Conservation (phyloP, 2,888 invertebrate genomes). For the Tenodera sinensis region DNA sequence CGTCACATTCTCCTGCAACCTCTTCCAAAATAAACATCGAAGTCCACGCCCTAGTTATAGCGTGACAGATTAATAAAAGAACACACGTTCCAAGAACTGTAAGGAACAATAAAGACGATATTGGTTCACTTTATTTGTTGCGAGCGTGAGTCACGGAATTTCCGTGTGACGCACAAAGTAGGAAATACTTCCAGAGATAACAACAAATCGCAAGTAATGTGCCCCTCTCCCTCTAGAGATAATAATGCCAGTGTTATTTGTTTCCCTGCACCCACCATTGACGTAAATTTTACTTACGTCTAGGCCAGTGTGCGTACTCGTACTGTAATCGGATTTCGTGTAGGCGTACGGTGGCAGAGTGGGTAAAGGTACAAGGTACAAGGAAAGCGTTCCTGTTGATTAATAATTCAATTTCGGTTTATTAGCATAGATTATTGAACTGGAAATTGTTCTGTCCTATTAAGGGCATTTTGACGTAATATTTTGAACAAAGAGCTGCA, state of each 20-base stretch:
- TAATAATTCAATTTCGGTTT: neutral
- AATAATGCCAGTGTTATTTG: neutral
- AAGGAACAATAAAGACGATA: neutral
- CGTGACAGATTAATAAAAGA: neutral
- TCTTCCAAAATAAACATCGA: neutral
- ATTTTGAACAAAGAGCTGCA: too few relatives aligned
- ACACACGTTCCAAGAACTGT: neutral
- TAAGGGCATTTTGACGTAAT: too few relatives aligned
- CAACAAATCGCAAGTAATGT: neutral
- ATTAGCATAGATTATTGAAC: neutral
- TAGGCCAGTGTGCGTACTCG: neutral
- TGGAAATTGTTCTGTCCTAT: neutral
- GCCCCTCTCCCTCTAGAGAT: neutral
- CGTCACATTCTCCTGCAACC: neutral
- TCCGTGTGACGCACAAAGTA: neutral
- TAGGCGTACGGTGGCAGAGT: neutral
- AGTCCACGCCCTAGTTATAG: neutral
- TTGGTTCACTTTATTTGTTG: neutral
- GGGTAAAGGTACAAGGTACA: neutral
- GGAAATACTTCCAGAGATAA: neutral
- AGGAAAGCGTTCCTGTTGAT: neutral
- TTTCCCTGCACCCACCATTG: neutral
- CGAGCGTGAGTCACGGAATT: neutral
- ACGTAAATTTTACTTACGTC: neutral
- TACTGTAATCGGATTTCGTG: neutral